Evolutionary conservation across 2,113 vertebrate genomes (phyloP).

Genomic region (Globicephala melas): DNA sequence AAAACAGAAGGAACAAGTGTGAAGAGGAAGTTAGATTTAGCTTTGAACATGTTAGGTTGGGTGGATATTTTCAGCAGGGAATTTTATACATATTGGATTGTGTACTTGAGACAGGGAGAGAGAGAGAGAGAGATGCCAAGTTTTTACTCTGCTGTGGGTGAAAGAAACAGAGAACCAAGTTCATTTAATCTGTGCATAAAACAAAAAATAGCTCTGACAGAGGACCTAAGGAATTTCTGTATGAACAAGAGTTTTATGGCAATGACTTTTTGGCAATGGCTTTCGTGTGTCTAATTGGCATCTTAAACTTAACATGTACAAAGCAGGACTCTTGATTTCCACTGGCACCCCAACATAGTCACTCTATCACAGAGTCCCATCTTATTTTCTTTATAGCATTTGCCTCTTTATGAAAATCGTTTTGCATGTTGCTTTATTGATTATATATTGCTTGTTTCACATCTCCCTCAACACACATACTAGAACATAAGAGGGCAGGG

Average conservation of each 20-base stretch:
- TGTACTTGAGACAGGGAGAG: not conserved
- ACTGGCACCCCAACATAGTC: not conserved
- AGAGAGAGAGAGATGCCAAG: not conserved
- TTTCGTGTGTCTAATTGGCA: not conserved
- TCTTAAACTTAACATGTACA: not conserved
- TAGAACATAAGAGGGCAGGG: not conserved
- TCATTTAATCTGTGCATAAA: slow-evolving; percentile 22
- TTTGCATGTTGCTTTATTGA: not conserved
- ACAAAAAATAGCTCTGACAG: not conserved
- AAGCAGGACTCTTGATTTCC: slow-evolving; percentile 5
- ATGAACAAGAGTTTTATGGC: not conserved
- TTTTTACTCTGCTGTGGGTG: not conserved
- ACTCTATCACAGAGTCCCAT: not conserved
- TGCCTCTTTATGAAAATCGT: slow-evolving; percentile 22
- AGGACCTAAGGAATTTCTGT: not conserved
- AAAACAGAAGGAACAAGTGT: not conserved
- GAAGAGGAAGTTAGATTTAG: slow-evolving; percentile 29
- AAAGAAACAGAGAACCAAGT: not conserved
- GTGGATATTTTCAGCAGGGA: slow-evolving; percentile 18
- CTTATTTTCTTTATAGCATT: not conserved
- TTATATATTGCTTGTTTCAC: not conserved
- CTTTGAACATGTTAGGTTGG: not conserved
- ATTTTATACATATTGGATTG: not conserved
- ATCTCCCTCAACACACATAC: not conserved
- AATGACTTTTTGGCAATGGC: not conserved